Base-by-base conservation (phyloP, 92 coral and sea anemone genomes). In the Anthopleura xanthogrammica region DNA sequence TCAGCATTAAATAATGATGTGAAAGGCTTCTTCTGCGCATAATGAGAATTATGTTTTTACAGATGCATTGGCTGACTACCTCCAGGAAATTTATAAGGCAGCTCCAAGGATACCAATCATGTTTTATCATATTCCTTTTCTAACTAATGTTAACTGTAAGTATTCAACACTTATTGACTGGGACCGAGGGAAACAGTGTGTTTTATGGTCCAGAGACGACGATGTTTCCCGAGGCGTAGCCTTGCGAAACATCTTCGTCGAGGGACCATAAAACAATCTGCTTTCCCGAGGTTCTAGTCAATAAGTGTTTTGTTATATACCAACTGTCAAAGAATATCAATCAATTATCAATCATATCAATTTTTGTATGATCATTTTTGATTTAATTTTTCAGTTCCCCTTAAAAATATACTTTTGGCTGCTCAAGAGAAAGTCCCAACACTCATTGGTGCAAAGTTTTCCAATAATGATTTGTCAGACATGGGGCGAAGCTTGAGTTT, bases 81-180 rank as follows among this genome's bases (percentile, higher is more conserved):
- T 92, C 16, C 78, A 71, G 23, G 88, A 89, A 41, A 85, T 94
- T 36, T 92, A 90, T 23, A 65, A 85, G 4, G 89, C 83, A 41
- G 95, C 92, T 16, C 95, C 98, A 24, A 90, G 78, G 48, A 89
- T 88, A 46, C 93, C 98, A 1, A 74, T 94, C 79, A 81, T 91
- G 50, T 92, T 89, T 12, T 94, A 94, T 57, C 98, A 94, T 42
- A 85, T 91, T 71, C 98, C 98, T 22, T 66, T 60, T 29, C 81
- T 79, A 68, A 85, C 93, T 2, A 86, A 88, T 6, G 75, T 92
- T 23, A 62, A 58, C 7, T 89, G 94, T 91, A 83, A 85, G 95
- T 90, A 65, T 24, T 29, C 17, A 29, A 29, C 36, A 29, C 36
- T 29, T 29, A 29, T 29, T 29, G 36, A 29, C 36, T 29, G 36